These are phyloP conservation scores for Kryptolebias ocellatus DNA, from an alignment of 2,797 vertebrate genomes.

Conservation along the genomic window DNA sequence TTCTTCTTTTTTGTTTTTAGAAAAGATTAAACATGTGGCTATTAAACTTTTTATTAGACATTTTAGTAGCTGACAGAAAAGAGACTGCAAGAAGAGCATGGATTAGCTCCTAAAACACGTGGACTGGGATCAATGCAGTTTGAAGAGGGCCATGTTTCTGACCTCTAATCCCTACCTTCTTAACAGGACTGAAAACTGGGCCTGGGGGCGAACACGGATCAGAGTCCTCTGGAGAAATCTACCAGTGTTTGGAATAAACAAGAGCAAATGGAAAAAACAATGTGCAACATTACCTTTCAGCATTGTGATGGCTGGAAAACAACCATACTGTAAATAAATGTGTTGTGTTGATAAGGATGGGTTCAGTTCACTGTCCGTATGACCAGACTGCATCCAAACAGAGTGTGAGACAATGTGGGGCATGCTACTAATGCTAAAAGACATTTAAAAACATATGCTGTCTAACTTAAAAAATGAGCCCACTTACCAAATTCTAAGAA, in stretches of 20 bases:
- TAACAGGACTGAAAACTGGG: slow-evolving; percentile 56
- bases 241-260: slow-evolving; percentile 72
- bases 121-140: slow-evolving; percentile 57
- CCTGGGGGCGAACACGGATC: slow-evolving; percentile 60
- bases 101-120: slow-evolving; percentile 51
- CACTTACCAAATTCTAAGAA: not conserved
- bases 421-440: too few species aligned
- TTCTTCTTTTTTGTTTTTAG: too few species aligned
- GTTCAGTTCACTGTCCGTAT: too few species aligned
- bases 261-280: slow-evolving; percentile 26
- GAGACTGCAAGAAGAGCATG: slow-evolving; percentile 35
- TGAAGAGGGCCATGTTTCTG: slow-evolving; percentile 45
- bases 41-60: not conserved
- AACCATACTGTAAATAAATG: too few species aligned
- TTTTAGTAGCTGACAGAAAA: slow-evolving; percentile 14
- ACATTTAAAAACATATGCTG: too few species aligned
- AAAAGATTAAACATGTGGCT: not conserved
- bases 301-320: too few species aligned
- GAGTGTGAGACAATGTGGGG: too few species aligned
- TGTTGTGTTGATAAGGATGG: too few species aligned
- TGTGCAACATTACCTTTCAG: too few species aligned
- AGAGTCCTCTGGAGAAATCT: slow-evolving; percentile 57
- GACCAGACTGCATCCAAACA: too few species aligned
- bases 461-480: slow-evolving; percentile 20
- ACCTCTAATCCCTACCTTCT: slow-evolving; percentile 68